Conservation (phyloP, 2,888 invertebrate genomes). For the Tachystola acroxantha region DNA sequence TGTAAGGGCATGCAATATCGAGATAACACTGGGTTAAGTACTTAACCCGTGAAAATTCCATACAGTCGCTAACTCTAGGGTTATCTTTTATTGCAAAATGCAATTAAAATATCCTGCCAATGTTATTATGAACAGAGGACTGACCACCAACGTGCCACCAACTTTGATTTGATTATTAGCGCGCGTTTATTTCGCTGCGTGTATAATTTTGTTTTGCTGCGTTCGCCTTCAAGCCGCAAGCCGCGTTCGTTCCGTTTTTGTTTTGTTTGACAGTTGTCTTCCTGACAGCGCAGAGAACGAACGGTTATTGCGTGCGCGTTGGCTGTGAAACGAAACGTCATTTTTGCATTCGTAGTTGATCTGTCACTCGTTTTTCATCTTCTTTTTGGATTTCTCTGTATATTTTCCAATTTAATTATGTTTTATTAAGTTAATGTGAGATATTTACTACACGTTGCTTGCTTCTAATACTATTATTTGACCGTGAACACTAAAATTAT, state of each 20-base stretch:
- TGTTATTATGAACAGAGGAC: too few relatives aligned
- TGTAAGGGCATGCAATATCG: too few relatives aligned
- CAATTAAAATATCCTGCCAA: too few relatives aligned
- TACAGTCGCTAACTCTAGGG: too few relatives aligned
- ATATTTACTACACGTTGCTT: not conserved
- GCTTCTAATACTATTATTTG: not conserved
- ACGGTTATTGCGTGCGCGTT: slow-evolving; percentile 28
- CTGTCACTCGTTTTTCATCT: slow-evolving; percentile 18
- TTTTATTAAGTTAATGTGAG: not conserved
- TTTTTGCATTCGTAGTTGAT: slow-evolving; percentile 13
- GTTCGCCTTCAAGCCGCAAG: too few relatives aligned
- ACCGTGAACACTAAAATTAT: slow-evolving; percentile 18
- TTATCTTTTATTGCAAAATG: too few relatives aligned
- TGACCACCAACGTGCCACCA: too few relatives aligned
- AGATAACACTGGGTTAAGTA: too few relatives aligned
- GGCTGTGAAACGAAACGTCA: slow-evolving; percentile 54
- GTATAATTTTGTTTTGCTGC: too few relatives aligned
- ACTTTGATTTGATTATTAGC: too few relatives aligned
- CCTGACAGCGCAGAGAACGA: slow-evolving; percentile 47
- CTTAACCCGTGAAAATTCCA: too few relatives aligned
- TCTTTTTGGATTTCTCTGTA: slow-evolving; percentile 11
- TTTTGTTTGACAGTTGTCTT: slow-evolving; percentile 54
- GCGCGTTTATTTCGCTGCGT: too few relatives aligned
- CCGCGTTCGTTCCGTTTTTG: slow-evolving; percentile 31
- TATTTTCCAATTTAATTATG: slow-evolving; percentile 3